These are phyloP conservation scores for Diaperis boleti DNA, from an alignment of 2,888 invertebrate species.

Conservation along the genomic window DNA sequence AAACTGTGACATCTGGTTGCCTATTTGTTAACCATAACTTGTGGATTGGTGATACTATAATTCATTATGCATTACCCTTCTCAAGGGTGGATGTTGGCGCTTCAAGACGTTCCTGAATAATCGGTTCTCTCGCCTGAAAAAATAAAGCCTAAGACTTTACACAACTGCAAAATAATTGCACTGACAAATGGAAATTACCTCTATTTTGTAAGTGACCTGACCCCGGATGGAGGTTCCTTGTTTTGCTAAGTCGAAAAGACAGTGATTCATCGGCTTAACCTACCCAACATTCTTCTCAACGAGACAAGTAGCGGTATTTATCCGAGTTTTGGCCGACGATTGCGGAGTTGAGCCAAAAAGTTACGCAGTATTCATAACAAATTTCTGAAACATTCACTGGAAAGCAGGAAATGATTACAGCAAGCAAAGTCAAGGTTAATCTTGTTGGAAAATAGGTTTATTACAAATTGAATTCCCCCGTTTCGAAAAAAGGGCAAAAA, in stretches of 20 bases:
- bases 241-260: conserved; percentile 6
- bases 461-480: too few species aligned
- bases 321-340: background rate
- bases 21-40: too few species aligned
- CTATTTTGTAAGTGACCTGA: background rate
- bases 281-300: background rate
- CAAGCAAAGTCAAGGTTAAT: background rate
- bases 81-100: too few species aligned
- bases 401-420: background rate
- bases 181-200: background rate
- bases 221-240: conserved; percentile 1
- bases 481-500: too few species aligned
- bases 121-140: too few species aligned
- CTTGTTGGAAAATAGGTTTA: too few species aligned
- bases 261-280: conserved; percentile 12
- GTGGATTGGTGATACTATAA: too few species aligned
- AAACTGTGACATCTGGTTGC: too few species aligned
- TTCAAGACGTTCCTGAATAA: too few species aligned
- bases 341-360: background rate
- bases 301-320: background rate
- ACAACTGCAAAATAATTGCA: too few species aligned
- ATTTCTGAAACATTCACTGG: background rate
- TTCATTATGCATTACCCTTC: too few species aligned
- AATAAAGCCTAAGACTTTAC: too few species aligned
- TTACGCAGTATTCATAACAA: background rate